Evolutionary conservation across 2,113 vertebrate species (phyloP), one percentile per base, ranked within the genome.

Genomic region (Nyctereutes procyonoides): DNA sequence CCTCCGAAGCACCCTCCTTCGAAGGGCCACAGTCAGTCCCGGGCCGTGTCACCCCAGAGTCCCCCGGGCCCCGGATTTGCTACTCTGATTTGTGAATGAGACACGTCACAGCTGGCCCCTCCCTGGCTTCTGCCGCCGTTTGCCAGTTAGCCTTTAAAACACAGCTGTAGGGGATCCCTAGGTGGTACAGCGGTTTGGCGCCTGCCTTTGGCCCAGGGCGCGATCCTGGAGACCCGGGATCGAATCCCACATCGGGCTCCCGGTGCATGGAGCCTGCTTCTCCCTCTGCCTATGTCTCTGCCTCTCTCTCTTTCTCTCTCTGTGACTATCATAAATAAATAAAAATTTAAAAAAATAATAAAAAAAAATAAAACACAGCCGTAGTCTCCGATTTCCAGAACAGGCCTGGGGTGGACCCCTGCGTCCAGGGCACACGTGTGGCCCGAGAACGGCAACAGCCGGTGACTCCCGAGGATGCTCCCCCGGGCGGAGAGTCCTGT

Each of bases 91-190:
- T 98, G 79, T 95, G 95, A 97, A 93, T 88, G 92, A 65, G 77
- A 51, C 48, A 95, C 73, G 65, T 95, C 58, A 87, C 51, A 24
- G 80, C 74, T 67, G 93, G 95, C 94, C 35, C 73, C 69, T 26
- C 51, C 56, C 81, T 96, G 80, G 71, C 38, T 82, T 30, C 76
- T 94, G 56, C 80, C 81, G 8, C 58, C 97, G 95, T 97, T 94
- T 90, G 90, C 92, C 95, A 96, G 1, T 96, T 98, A 96, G 97
- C 97, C 97, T 92, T 90, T 67, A 86, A 95, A 98, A 97, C 96
- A 58, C 89, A 95, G 69, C 92, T 63, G 38, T 60, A 84, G 22
- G n/a, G n/a, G n/a, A n/a, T n/a, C n/a, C n/a, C n/a, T n/a, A n/a
- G n/a, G n/a, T n/a, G n/a, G n/a, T n/a, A n/a, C n/a, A n/a, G n/a